A percentile compares a stretch with the other conserved stretches of the same genome.
Evolutionary conservation across 1,140 invertebrate genomes (phyloP).

Genomic region (Belonocnema kinseyi): DNA sequence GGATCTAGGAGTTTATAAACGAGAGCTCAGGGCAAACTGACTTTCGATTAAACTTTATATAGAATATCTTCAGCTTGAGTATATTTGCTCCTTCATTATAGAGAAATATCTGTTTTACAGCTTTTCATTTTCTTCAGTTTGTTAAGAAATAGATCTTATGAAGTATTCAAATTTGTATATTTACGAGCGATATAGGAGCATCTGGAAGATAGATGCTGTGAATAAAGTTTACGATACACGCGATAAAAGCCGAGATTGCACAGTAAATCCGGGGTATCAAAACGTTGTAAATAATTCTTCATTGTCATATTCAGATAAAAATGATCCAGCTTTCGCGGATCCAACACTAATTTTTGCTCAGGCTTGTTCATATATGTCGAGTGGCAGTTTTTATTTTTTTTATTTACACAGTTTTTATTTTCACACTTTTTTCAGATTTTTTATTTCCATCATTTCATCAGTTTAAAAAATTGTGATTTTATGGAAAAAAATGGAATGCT

Average conservation of each 20-base stretch:
- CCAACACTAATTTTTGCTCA: too few species aligned
- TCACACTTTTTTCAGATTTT: too few species aligned
- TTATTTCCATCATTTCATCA: too few species aligned
- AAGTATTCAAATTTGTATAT: background rate
- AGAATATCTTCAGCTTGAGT: slow-evolving; percentile 9
- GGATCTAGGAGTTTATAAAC: slow-evolving; percentile 3
- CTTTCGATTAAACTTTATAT: background rate
- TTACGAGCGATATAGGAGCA: background rate
- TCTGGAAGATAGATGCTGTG: background rate
- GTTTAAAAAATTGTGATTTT: too few species aligned
- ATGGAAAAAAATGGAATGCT: too few species aligned
- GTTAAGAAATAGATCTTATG: background rate
- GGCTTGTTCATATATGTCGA: too few species aligned
- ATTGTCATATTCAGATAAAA: too few species aligned
- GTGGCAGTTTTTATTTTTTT: too few species aligned
- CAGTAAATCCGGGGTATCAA: too few species aligned
- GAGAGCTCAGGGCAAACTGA: slow-evolving; percentile 1
- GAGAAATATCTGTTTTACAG: background rate
- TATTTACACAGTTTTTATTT: too few species aligned
- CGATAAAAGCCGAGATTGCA: slow-evolving; percentile 25
- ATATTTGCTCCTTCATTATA: background rate
- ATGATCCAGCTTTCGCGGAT: too few species aligned
- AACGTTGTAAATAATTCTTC: too few species aligned
- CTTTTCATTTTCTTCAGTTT: background rate
- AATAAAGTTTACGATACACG: background rate